Conservation (phyloP, 1,140 invertebrate genomes). For the Orchesella cincta region DNA sequence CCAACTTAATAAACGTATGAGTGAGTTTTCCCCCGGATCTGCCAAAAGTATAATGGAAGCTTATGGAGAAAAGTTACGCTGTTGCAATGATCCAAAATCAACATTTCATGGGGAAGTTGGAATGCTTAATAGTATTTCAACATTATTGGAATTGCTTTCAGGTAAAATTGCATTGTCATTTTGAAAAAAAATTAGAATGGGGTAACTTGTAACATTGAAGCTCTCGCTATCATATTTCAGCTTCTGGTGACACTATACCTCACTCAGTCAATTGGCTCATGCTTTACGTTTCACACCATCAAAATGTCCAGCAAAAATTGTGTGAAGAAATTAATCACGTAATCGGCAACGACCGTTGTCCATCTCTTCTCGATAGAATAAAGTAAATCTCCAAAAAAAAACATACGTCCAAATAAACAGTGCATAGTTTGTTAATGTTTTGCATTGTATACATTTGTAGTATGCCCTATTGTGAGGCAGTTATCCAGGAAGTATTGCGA, state of each 20-base stretch:
- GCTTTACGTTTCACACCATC: background rate
- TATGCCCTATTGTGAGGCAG: constrained; percentile 22
- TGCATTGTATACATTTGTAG: no score
- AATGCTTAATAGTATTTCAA: background rate
- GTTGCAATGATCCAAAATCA: background rate
- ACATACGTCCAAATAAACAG: no score
- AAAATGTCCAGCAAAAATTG: background rate
- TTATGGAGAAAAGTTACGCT: background rate
- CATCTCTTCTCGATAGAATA: no score
- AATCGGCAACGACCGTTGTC: no score
- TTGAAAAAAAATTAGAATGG: no score
- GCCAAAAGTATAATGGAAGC: background rate
- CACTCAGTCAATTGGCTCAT: background rate
- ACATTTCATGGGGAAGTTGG: background rate
- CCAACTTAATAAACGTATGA: background rate
- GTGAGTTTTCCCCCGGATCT: background rate
- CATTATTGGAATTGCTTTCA: background rate
- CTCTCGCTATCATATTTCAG: no score
- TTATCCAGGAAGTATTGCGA: constrained; percentile 8
- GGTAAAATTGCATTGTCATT: no score
- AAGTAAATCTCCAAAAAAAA: no score
- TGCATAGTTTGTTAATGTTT: no score
- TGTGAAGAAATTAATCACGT: background rate
- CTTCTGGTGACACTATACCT: background rate
- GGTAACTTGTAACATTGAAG: no score